Evolutionary conservation across 2,888 invertebrate genomes (phyloP), one percentile per base, ranked within the genome.

Genomic region (Papilio demoleus): DNA sequence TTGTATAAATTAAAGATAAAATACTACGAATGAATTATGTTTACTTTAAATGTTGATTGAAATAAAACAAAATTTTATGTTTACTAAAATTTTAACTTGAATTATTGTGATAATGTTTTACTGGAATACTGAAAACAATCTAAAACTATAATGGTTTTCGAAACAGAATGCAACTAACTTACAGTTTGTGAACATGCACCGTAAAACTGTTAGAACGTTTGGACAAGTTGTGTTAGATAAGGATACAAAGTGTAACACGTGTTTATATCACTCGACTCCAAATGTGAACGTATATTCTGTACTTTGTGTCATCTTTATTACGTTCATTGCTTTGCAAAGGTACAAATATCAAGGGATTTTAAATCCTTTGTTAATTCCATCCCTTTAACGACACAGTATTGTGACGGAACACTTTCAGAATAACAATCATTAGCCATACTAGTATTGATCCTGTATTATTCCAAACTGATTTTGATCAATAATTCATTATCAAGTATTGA

Each of bases 281-380:
- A 53, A 53, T 53, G 27, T 50, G 27, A 22, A 53, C 53, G 27
- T 53, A 53, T 27, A 8, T 53, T 50, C 6, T 27, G 27, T n/a
- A 14, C 9, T 50, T 50, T 27, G 53, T 53, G 27, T 53, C 27
- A 53, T 24, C 27, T 50, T 53, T 53, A 53, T 53, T 24, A n/a
- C 53, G 27, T 27, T 24, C 27, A 53, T 12, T 50, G n/a, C n/a
- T 27, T 5, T 24, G 27, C 14, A n/a, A 50, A 27, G 19, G 47
- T 27, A 9, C 14, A 50, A 22, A 6, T 12, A 22, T 50, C 45
- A 66, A 50, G 38, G 47, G 66, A 66, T 50, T 60, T 47, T 2
- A 24, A 66, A 66, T 38, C 66, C 66, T 50, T 38, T 60, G 66
- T 27, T 66, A 66, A 60, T 59, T 27, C 47, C 8, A 38, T 60